Conservation (phyloP, 2,888 invertebrate genomes). For the Ceramica pisi region DNA sequence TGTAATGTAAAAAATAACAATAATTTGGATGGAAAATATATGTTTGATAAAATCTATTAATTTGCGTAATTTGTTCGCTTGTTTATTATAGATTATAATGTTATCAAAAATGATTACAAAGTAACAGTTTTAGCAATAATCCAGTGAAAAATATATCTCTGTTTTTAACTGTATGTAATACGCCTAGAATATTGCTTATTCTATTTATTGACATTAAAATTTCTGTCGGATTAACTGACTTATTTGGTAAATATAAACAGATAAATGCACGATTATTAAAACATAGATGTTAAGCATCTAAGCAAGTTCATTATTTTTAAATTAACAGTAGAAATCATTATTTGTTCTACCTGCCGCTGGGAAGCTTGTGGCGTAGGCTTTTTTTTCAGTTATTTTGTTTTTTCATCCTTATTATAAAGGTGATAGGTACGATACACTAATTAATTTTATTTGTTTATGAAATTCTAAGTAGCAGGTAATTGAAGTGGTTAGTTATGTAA, state of each 20-base stretch:
- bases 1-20: too few species aligned
- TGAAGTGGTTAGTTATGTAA: background rate
- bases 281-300: background rate
- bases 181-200: too few species aligned
- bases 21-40: background rate
- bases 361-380: background rate
- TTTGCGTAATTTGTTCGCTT: background rate
- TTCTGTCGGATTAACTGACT: background rate
- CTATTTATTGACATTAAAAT: background rate
- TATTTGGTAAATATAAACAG: background rate
- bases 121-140: background rate
- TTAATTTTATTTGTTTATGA: too few species aligned
- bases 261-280: background rate
- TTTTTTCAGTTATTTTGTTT: background rate
- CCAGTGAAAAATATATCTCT: background rate
- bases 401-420: background rate
- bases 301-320: background rate
- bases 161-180: background rate
- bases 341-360: too few species aligned
- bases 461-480: background rate
- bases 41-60: background rate
- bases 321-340: background rate
- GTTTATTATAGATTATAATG: background rate
- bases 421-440: background rate
- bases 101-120: background rate